Base-by-base conservation (phyloP, 1,140 invertebrate genomes). In the Euwallacea fornicatus region DNA sequence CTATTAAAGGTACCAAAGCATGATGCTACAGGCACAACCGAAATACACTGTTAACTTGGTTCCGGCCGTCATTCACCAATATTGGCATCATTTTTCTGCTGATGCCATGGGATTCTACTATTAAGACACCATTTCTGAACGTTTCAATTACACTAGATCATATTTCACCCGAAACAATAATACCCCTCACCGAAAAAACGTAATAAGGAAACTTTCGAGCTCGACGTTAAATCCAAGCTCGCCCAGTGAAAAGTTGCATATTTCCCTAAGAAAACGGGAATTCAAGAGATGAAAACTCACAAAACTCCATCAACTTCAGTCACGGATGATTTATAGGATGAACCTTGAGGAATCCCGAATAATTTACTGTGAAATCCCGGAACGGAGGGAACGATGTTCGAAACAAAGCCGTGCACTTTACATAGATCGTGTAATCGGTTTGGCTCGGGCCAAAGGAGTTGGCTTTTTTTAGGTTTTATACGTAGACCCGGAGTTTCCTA, bases 351-450 rank as follows among this genome's bases (percentile, higher is more conserved):
- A 68, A 68, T 59, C 53, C 54, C n/a, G 55, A 68, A 59, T 68
- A 59, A 68, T 68, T 68, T 68, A 68, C 66, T 68, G 42, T 58
- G 41, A 68, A 68, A 68, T 68, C 55, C 41, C 53, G n/a, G 43
- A 68, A 68, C 55, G 42, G 66, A 68, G 55, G 11, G 15, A 68
- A 47, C 42, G n/a, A 59, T 59, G 41, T 9, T 56, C 33, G 41
- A 44, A 68, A 68, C 55, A 68, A 68, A 68, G 66, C 50, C 33
- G 43, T 68, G 66, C 66, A 68, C 66, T 68, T 68, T 68, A 68
- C 15, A n/a, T 66, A 61, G 42, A 61, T 61, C 59, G 59, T 61
- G 59, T 61, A 61, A 41, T 61, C 42, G 42, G 59, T 42, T 61
- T 61, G 54, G 13, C 21, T 33, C 21, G 21, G 21, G 21, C 21